Conservation (phyloP, 2,797 vertebrate species). For the Melanotaenia nigrans region DNA sequence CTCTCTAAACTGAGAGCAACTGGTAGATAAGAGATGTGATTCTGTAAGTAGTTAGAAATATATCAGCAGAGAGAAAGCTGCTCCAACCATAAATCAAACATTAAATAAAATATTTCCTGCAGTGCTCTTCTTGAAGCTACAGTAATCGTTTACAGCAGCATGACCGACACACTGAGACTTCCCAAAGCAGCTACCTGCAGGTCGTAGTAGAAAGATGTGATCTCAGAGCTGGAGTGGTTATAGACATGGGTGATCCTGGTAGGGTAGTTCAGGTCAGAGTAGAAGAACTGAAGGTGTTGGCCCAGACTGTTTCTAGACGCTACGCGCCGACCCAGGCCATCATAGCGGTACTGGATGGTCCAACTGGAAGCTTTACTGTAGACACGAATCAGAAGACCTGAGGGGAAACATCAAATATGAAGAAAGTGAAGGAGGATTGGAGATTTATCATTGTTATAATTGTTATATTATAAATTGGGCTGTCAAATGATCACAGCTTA, state of each 20-base stretch:
- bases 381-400: constrained; percentile 92
- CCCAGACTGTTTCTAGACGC: constrained; percentile 94
- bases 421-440: neutral
- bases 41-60: too few species aligned
- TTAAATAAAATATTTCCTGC: too few species aligned
- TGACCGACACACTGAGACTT: neutral
- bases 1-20: too few species aligned
- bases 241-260: constrained; percentile 98
- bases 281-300: constrained; percentile 98
- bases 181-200: constrained; percentile 74
- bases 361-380: constrained; percentile 97
- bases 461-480: too few species aligned
- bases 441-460: too few species aligned
- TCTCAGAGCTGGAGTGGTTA: constrained; percentile 98
- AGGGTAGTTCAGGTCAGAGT: constrained; percentile 95
- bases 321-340: constrained; percentile 93
- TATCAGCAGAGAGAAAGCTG: too few species aligned
- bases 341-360: constrained; percentile 97
- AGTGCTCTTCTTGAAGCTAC: too few species aligned
- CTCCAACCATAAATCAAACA: too few species aligned
- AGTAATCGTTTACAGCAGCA: too few species aligned
- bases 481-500: too few species aligned
- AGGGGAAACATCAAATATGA: neutral
- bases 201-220: constrained; percentile 97
- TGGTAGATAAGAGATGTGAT: too few species aligned